phyloP scores from a whole-genome alignment of 92 coral and sea anemone species.

The Palythoa heliodiscus region DNA sequence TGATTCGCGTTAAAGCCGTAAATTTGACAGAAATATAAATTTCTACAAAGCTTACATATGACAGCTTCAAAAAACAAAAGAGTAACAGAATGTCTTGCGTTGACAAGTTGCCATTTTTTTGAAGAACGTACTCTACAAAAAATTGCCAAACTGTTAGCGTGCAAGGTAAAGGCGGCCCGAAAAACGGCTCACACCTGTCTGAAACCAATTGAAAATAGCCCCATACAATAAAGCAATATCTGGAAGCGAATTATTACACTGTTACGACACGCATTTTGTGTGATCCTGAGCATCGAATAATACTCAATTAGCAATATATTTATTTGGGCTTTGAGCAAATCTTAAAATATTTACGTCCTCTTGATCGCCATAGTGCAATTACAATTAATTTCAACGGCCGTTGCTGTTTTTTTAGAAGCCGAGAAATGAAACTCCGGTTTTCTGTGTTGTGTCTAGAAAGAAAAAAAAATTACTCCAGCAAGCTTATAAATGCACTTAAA shows the following conservation, averaged over 20 bases:
- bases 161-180: neutral
- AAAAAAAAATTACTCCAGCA: neutral
- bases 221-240: slow-evolving; percentile 50
- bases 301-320: slow-evolving; percentile 76
- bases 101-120: slow-evolving; percentile 27
- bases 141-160: slow-evolving; percentile 30
- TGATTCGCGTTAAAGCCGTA: slow-evolving; percentile 16
- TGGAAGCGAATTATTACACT: slow-evolving; percentile 46
- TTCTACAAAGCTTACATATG: neutral
- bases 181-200: slow-evolving; percentile 57
- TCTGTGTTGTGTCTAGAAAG: slow-evolving; percentile 17
- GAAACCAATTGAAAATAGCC: slow-evolving; percentile 47
- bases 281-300: slow-evolving; percentile 56
- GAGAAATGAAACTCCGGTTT: slow-evolving; percentile 9
- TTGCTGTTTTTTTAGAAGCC: slow-evolving; percentile 37
- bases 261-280: slow-evolving; percentile 48
- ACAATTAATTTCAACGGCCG: slow-evolving; percentile 56
- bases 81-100: neutral
- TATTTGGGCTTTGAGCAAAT: slow-evolving; percentile 70
- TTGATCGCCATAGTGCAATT: slow-evolving; percentile 70
- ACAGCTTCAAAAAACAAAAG: slow-evolving; percentile 5
- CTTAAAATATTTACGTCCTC: slow-evolving; percentile 73
- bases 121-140: neutral
- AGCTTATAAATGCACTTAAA: neutral
- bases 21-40: neutral